Conservation (phyloP, 2,888 invertebrate species). For the Lasioglossum marginatum region DNA sequence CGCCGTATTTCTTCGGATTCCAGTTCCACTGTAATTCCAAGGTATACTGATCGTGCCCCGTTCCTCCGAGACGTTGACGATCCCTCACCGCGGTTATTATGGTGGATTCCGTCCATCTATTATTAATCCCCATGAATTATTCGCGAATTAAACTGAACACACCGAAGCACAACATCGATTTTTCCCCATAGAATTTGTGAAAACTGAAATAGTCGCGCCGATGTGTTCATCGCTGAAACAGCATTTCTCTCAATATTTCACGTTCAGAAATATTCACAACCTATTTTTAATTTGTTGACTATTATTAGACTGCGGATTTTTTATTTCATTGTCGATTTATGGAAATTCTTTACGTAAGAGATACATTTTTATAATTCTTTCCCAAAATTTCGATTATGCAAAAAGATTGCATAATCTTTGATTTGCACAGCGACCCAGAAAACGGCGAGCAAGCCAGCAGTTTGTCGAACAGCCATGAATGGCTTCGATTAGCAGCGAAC, state of each 20-base stretch:
- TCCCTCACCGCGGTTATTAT: neutral
- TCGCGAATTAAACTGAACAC: neutral
- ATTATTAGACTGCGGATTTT: neutral
- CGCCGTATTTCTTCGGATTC: slow-evolving; percentile 13
- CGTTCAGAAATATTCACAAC: too few relatives aligned
- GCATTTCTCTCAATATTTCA: neutral
- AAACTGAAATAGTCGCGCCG: neutral
- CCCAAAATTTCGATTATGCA: too few relatives aligned
- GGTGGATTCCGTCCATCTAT: neutral
- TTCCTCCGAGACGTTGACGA: neutral
- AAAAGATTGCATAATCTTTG: too few relatives aligned
- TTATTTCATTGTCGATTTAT: too few relatives aligned
- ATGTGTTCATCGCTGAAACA: too few relatives aligned
- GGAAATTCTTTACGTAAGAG: too few relatives aligned
- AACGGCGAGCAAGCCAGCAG: neutral
- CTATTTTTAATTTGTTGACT: neutral
- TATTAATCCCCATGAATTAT: neutral
- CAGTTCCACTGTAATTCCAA: slow-evolving; percentile 3
- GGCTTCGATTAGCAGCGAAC: neutral
- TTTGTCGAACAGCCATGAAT: neutral
- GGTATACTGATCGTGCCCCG: neutral
- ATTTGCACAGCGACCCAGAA: neutral
- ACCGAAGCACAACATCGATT: too few relatives aligned
- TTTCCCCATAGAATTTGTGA: neutral
- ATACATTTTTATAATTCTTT: too few relatives aligned